A percentile compares a stretch with the other conserved stretches of the same genome.
Evolutionary conservation across 2,888 invertebrate genomes (phyloP).

Genomic region (Diogma glabrata): DNA sequence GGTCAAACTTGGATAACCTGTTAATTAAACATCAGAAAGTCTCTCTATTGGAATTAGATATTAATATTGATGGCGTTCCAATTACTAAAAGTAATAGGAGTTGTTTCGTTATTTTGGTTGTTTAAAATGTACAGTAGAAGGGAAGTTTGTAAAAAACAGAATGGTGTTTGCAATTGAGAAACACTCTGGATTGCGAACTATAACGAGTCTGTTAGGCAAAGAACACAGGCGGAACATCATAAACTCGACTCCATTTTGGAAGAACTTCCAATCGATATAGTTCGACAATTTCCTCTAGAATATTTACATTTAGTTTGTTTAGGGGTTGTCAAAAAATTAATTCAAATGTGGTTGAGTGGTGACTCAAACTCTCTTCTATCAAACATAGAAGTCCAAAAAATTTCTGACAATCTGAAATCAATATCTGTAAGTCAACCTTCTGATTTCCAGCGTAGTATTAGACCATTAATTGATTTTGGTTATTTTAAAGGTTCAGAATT

Average conservation of each 20-base stretch:
- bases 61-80: conserved; percentile 15
- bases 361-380: conserved; percentile 7
- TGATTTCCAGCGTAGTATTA: conserved; percentile 21
- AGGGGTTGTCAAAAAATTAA: neutral
- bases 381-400: conserved; percentile 1
- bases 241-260: conserved; percentile 16
- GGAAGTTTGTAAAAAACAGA: conserved; percentile 15
- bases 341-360: conserved; percentile 11
- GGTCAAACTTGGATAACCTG: neutral
- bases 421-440: conserved; percentile 12
- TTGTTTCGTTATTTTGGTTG: conserved; percentile 10
- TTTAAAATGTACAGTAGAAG: conserved; percentile 16
- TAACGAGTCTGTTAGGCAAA: conserved; percentile 13
- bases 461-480: conserved; percentile 18
- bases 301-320: conserved; percentile 2
- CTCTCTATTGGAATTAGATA: conserved; percentile 1
- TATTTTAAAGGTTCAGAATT: conserved; percentile 20
- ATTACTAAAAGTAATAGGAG: conserved; percentile 10
- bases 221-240: conserved; percentile 17
- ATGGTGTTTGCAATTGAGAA: conserved; percentile 13
- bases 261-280: conserved; percentile 17
- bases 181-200: conserved; percentile 5
- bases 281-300: conserved; percentile 9
- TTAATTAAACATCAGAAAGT: neutral
- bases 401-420: conserved; percentile 8